Evolutionary conservation across 2,888 invertebrate genomes (phyloP), one percentile per base, ranked within the genome.

Genomic region (Folsomia candida): DNA sequence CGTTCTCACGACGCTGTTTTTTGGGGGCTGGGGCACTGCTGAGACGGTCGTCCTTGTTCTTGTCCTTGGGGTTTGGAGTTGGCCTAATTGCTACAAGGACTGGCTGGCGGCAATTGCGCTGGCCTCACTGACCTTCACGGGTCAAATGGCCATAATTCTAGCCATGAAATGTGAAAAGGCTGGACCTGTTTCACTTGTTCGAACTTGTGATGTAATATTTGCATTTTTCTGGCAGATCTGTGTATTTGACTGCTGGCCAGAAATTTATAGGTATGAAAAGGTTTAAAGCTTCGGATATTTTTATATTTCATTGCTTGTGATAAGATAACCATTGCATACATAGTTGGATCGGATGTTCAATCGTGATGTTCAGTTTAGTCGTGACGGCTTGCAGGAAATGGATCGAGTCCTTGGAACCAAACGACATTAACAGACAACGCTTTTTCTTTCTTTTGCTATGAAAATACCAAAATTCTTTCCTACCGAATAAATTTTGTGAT

Each of bases 151-250:
- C 69, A 84, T 94, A 51, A 95, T 94, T 24, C 85, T 93, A 82
- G 91, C 94, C 1, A 84, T 94, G 77, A 93, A 94, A 83, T 86
- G 92, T 83, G 94, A 95, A 82, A 93, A 94, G 84, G 94, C 94
- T 3, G 94, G 94, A 0, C 93, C 94, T 26, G 93, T 94, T 1
- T 91, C 94, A 0, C 92, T 94, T 75, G 93, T 94, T 9, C 87
- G 94, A 27, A 93, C 93, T 70, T 91, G 92, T 14, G 94, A 94
- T 83, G 94, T 94, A 78, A 91, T 94, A 1, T 94, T 94, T 84
- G 94, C 94, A 1, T 94, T 94, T 82, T 85, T 93, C 70, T 94
- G 94, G 93, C 93, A 94, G 84, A 78, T 77, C 0, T 60, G 70
- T 3, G 69, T 74, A 51, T 63, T 72, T n/a, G 51, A 68, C 18